Conservation (phyloP, 2,888 invertebrate species). For the Eilema griseolum region DNA sequence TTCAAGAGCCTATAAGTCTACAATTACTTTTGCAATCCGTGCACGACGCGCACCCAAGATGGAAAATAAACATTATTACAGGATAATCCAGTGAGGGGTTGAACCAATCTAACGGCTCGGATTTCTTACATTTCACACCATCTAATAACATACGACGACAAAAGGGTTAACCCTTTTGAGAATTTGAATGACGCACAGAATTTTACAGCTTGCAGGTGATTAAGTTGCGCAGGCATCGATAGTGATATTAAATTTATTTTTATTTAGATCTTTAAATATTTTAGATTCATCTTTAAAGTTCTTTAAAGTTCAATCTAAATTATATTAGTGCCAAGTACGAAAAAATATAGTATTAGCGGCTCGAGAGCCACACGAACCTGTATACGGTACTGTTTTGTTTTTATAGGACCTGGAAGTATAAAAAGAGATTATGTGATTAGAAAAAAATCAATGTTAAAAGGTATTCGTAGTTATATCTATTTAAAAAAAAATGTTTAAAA, state of each 20-base stretch:
- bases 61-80: conserved; percentile 74
- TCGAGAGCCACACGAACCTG: no score
- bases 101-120: conserved; percentile 61
- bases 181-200: conserved; percentile 68
- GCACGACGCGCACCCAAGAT: conserved; percentile 53
- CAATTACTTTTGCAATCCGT: conserved; percentile 52
- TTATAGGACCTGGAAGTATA: no score
- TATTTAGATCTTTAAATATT: background rate
- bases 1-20: conserved; percentile 28
- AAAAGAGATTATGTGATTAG: no score
- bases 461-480: no score
- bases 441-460: no score
- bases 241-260: background rate
- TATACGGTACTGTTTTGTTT: no score
- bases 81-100: conserved; percentile 64
- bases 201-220: conserved; percentile 54
- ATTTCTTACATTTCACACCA: conserved; percentile 60
- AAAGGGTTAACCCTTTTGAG: conserved; percentile 70
- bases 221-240: conserved; percentile 28
- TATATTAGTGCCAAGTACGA: no score
- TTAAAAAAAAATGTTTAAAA: no score
- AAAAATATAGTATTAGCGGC: no score
- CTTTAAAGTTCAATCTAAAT: no score
- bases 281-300: background rate
- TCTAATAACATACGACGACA: conserved; percentile 54